These are phyloP conservation scores for Periophthalmodon schlosseri DNA, from an alignment of 2,113 vertebrate genomes.

Conservation along the genomic window DNA sequence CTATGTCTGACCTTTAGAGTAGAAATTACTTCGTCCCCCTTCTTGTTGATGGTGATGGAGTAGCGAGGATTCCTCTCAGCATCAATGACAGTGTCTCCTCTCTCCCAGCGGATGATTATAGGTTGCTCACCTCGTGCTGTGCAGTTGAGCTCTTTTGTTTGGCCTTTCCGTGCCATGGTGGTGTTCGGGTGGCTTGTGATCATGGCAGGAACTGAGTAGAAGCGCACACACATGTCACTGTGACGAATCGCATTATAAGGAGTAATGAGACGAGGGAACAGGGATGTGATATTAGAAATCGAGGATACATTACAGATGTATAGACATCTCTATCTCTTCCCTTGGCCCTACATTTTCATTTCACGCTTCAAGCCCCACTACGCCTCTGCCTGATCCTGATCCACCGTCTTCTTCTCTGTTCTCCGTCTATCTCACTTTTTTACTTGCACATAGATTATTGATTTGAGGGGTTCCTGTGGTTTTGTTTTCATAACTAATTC, in stretches of 20 bases:
- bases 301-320: slow-evolving; percentile 59
- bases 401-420: slow-evolving; percentile 22
- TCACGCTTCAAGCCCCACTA: slow-evolving; percentile 65
- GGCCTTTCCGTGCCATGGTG: slow-evolving; percentile 97
- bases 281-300: slow-evolving; percentile 41
- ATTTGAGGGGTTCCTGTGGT: slow-evolving; percentile 74
- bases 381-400: slow-evolving; percentile 31
- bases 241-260: slow-evolving; percentile 35
- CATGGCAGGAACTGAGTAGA: slow-evolving; percentile 91
- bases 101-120: slow-evolving; percentile 99
- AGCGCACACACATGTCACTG: slow-evolving; percentile 44
- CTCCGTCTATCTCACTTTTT: slow-evolving; percentile 39
- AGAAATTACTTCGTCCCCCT: slow-evolving; percentile 94
- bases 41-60: slow-evolving; percentile 95
- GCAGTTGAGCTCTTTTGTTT: slow-evolving; percentile 96
- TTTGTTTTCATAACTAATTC: slow-evolving; percentile 85
- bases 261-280: slow-evolving; percentile 52
- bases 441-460: slow-evolving; percentile 68
- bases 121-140: slow-evolving; percentile 93
- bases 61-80: slow-evolving; percentile 93
- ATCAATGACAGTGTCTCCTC: slow-evolving; percentile 96
- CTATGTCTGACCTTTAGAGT: slow-evolving; percentile 87
- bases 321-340: slow-evolving; percentile 59
- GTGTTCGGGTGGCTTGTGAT: slow-evolving; percentile 99
- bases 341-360: slow-evolving; percentile 59